Evolutionary conservation across 2,113 vertebrate species (phyloP), one percentile per base, ranked within the genome.

Genomic region (Piprites chloris): DNA sequence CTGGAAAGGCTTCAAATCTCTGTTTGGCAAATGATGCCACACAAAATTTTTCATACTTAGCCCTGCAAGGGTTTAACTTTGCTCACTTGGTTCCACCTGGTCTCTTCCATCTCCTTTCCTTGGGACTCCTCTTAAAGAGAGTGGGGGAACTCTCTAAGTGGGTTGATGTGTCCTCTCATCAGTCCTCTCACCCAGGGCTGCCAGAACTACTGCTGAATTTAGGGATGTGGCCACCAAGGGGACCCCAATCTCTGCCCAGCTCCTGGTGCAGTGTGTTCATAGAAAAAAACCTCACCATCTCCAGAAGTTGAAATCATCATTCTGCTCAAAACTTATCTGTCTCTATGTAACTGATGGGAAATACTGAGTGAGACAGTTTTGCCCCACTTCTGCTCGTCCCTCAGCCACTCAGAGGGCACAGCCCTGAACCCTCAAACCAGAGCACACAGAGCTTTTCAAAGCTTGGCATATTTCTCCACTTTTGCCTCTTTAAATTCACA

Each of bases 91-190:
- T 56, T 87, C 50, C 52, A 39, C 42, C 37, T 71, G 28, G 47
- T 77, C 42, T 74, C 47, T 58, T 22, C 19, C 59, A 58, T 4
- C 16, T 91, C 22, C 11, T 73, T 24, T 69, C 32, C 33, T 56
- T 49, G 23, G 9, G 4, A 3, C 3, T 55, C 28, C 13, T 55
- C 39, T 68, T 5, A 46, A 61, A 16, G 33, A 52, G 8, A 0
- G 0, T 1, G 0, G 27, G 58, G 3, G 46, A 74, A 2, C 19
- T 69, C n/a, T n/a, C 9, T n/a, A 10, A 14, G 14, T 12, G 9
- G 20, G 13, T n/a, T 50, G n/a, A 59, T 35, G 59, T 39, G 32
- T 30, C n/a, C n/a, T n/a, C n/a, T n/a, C n/a, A n/a, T n/a, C n/a
- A n/a, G 7, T 44, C 69, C 53, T 71, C 17, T 85, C 32, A 52